Conservation (phyloP, 2,888 invertebrate species). For the Conus canariensis region DNA sequence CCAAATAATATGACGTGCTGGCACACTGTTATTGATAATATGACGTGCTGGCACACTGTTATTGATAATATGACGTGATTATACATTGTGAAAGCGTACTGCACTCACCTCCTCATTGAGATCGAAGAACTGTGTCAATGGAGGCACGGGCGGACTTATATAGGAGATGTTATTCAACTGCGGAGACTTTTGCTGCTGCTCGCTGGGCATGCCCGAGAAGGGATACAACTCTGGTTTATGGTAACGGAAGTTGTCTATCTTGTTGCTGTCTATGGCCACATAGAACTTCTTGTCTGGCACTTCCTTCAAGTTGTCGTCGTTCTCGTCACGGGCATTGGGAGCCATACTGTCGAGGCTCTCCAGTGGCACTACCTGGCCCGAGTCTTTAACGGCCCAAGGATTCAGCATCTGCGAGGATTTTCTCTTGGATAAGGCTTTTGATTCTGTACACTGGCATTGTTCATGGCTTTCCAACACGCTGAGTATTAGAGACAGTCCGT, state of each 20-base stretch:
- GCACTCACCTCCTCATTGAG: conserved; percentile 35
- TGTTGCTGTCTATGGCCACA: conserved; percentile 92
- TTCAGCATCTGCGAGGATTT: conserved; percentile 81
- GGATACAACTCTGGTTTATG: conserved; percentile 83
- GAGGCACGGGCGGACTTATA: conserved; percentile 86
- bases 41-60: too few relatives aligned
- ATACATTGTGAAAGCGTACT: too few relatives aligned
- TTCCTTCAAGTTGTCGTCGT: conserved; percentile 47
- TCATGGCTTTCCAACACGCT: too few relatives aligned
- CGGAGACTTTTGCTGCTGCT: conserved; percentile 86
- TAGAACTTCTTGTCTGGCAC: conserved; percentile 88
- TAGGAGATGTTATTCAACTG: conserved; percentile 93
- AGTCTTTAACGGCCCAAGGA: conserved; percentile 85
- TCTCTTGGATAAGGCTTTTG: too few relatives aligned
- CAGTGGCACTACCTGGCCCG: conserved; percentile 75
- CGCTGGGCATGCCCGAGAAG: conserved; percentile 80
- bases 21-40: too few relatives aligned
- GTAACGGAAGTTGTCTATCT: conserved; percentile 89
- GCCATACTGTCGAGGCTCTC: conserved; percentile 57
- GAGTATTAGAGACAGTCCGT: too few relatives aligned
- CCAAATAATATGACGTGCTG: too few relatives aligned
- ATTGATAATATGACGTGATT: too few relatives aligned
- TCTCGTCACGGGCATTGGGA: background rate
- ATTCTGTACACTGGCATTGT: too few relatives aligned
- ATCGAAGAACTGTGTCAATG: conserved; percentile 82